Conservation (phyloP, 2,797 vertebrate genomes). For the Halcyon leucocephala region DNA sequence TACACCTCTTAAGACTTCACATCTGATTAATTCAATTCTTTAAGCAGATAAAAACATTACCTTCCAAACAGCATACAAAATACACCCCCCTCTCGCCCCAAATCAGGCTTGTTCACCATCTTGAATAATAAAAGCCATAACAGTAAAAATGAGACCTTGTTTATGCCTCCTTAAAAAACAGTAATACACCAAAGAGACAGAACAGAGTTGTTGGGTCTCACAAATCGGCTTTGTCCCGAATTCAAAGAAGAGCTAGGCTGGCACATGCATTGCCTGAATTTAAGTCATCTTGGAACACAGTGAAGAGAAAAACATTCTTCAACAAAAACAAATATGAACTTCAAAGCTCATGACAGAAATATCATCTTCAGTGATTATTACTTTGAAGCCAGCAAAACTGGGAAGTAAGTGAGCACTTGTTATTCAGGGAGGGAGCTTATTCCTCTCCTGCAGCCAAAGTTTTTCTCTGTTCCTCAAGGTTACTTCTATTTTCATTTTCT, state of each 20-base stretch:
- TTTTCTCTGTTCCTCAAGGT: not conserved
- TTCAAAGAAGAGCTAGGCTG: not conserved
- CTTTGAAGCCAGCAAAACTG: slow-evolving; percentile 45
- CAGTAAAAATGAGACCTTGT: not conserved
- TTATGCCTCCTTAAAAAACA: not conserved
- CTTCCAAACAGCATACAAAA: not conserved
- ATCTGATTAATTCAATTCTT: not conserved
- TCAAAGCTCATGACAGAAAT: slow-evolving; percentile 70
- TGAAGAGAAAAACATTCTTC: slow-evolving; percentile 42
- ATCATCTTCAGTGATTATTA: slow-evolving; percentile 60
- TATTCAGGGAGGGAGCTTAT: not conserved
- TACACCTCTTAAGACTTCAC: not conserved
- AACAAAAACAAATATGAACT: slow-evolving; percentile 71
- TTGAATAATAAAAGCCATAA: not conserved
- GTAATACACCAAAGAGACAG: not conserved
- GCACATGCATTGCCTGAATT: not conserved
- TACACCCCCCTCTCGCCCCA: not conserved
- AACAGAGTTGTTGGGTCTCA: not conserved
- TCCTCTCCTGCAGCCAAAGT: not conserved
- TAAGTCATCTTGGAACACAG: slow-evolving; percentile 62
- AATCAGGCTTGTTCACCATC: not conserved
- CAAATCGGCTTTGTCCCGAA: not conserved
- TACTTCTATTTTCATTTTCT: not conserved
- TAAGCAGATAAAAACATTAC: not conserved
- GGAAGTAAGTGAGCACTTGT: slow-evolving; percentile 10